Base-by-base conservation (phyloP, 53 echinoderm and acorn worm species). In the Hippasteria phrygiana region DNA sequence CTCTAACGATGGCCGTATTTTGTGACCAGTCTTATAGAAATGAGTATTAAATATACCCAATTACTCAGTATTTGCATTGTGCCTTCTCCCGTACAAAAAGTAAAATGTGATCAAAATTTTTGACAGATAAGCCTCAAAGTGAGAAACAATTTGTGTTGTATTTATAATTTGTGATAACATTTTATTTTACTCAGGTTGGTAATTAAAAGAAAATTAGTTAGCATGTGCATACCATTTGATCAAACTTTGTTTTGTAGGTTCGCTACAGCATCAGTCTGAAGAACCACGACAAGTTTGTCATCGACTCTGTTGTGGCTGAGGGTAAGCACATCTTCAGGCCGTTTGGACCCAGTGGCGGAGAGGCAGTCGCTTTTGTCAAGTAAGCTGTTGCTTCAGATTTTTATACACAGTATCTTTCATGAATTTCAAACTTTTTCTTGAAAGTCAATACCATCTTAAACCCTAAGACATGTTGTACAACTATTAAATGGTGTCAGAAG, bases 341-440 rank as follows among this genome's bases (percentile, higher is more conserved):
- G 3, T 92, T 93, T 74, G 82, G 82, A 28, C 77, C 62, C 13
- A 85, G 93, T 17, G 87, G 80, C 14, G 80, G 91, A 16, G 56
- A 87, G 40, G 90, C 92, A 1, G 35, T 90, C 34, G 91, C 93
- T 4, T 95, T 90, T 43, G 73, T 95, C 76, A 95, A 87, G 95
- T 95, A 73, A 87, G 93, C 46, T 50, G 29, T 14, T 20, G 18
- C 14, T 33, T 4, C 9, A 33, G 69, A 7, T 24, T 20, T 59
- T 18, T 7, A 20, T 24, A 48, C 48, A 48, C 8, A 10, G 48
- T 14, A 48, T 18, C 59, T 20, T 47, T 14, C 0, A 76, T 76
- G 45, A 2, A 76, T 20, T 54, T 53, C 33, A 8, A 22, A 14
- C 4, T 22, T 17, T 18, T 16, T 16, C 10, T 17, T 16, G 14